Evolutionary conservation across 2,888 invertebrate species (phyloP).

Genomic region (Pyrocoelia pectoralis): DNA sequence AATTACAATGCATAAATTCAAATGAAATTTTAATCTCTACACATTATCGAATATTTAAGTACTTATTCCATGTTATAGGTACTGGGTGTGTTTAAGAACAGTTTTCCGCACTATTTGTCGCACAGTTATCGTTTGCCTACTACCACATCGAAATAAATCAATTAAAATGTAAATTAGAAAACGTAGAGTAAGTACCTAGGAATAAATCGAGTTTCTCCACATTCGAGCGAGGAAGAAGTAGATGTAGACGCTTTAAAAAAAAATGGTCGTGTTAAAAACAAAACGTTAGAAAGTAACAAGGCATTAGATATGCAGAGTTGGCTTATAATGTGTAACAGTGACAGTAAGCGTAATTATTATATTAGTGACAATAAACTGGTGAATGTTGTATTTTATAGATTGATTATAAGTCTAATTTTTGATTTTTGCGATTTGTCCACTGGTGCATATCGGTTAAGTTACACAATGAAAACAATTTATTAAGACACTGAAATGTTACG

Average conservation of each 20-base stretch:
- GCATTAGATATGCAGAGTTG: not conserved
- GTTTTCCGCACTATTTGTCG: constrained; percentile 31
- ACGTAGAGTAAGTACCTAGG: not conserved
- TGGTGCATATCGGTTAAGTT: not conserved
- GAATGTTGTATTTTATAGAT: not conserved
- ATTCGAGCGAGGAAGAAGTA: not conserved
- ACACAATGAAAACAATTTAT: not conserved
- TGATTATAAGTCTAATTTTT: not conserved
- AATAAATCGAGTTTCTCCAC: not conserved
- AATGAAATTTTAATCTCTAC: not conserved
- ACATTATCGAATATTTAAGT: constrained; percentile 2
- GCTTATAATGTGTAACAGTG: not conserved
- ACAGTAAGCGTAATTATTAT: too few species aligned
- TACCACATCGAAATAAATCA: constrained; percentile 10
- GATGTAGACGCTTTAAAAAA: not conserved
- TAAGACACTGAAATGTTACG: not conserved
- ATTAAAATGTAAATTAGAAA: constrained; percentile 10
- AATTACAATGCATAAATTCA: not conserved
- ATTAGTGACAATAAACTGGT: not conserved
- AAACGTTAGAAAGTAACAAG: not conserved
- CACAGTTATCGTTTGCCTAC: not conserved
- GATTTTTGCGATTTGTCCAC: not conserved
- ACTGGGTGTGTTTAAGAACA: constrained; percentile 7
- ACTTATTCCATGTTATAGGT: too few species aligned
- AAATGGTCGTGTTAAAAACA: not conserved